Base-by-base conservation (phyloP, 2,113 vertebrate species). In the Donacobius atricapilla region DNA sequence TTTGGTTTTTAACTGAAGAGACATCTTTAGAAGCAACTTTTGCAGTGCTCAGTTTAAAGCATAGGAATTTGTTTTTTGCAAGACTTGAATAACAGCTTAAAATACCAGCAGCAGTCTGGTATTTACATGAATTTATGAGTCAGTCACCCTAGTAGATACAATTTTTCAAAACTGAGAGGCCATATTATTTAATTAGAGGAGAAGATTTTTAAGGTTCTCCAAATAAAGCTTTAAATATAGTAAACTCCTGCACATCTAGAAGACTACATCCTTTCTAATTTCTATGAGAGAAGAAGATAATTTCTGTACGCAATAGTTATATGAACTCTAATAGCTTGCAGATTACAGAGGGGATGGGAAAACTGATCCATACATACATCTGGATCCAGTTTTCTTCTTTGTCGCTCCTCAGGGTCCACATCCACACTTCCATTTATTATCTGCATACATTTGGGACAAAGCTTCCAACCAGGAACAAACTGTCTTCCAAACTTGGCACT, bases 401-500 rank as follows among this genome's bases (percentile, higher is more conserved):
- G 98, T 14, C 97, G 95, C 47, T 98, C 98, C 87, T 98, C 98
- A 4, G 98, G 63, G 58, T 98, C 98, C 81, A 98, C 85, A 72
- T 98, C 98, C 86, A 98, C 96, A 10, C 95, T 98, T 87, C 98
- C 98, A 12, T 98, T 98, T 78, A 98, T 98, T 83, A 98, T 98
- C 93, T 98, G 98, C 87, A 97, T 98, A 37, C 98, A 98, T 23
- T 98, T 98, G 88, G 97, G 96, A 93, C 98, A 98, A 72, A 98
- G 97, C 40, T 98, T 98, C 98, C 98, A 98, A 45, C 98, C 98
- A 92, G 98, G 98, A 42, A 98, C 97, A 83, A 98, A 98, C 66
- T 98, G 98, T 42, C 97, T 97, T 82, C 98, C 97, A 87, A 98
- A 98, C 92, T 98, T 98, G 86, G 98, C 98, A 58, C 97, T 98